These are phyloP conservation scores for Teleiodes luculella DNA, from an alignment of 2,888 invertebrate species.

Conservation along the genomic window DNA sequence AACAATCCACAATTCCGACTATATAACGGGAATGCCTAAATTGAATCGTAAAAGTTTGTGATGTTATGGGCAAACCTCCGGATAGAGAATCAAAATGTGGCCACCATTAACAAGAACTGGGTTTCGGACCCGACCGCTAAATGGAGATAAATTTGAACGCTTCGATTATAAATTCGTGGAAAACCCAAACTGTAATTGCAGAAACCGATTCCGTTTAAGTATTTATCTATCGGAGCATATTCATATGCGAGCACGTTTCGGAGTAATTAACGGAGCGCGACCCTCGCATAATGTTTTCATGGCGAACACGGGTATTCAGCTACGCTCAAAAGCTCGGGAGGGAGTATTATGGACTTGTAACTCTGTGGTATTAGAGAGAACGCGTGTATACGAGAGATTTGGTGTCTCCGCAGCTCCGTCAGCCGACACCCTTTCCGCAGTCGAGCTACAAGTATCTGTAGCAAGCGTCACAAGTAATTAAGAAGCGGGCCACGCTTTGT, in stretches of 20 bases:
- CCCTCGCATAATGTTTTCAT: slow-evolving; percentile 52
- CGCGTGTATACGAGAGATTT: slow-evolving; percentile 23
- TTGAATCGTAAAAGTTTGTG: slow-evolving; percentile 55
- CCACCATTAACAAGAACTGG: slow-evolving; percentile 7
- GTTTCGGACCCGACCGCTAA: slow-evolving; percentile 7
- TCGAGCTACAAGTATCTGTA: slow-evolving; percentile 54
- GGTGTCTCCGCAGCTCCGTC: slow-evolving; percentile 25
- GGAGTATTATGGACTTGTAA: no score
- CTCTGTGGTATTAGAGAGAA: not conserved
- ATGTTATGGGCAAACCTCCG: slow-evolving; percentile 35
- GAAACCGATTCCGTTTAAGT: slow-evolving; percentile 16
- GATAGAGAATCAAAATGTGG: slow-evolving; percentile 28
- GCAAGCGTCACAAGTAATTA: slow-evolving; percentile 66
- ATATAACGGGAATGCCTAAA: slow-evolving; percentile 46
- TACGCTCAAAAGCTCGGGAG: slow-evolving; percentile 8
- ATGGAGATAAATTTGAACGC: slow-evolving; percentile 25
- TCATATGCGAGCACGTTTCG: slow-evolving; percentile 14
- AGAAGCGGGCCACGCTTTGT: slow-evolving; percentile 60
- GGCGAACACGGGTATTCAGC: slow-evolving; percentile 22
- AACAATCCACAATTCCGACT: slow-evolving; percentile 56
- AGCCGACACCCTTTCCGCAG: slow-evolving; percentile 51
- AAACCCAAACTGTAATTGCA: slow-evolving; percentile 21
- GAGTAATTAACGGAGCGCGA: slow-evolving; percentile 48
- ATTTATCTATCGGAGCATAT: slow-evolving; percentile 12
- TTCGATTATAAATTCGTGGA: slow-evolving; percentile 26